Evolutionary conservation across 2,113 vertebrate genomes (phyloP), one percentile per base, ranked within the genome.

Genomic region (Toxotes jaculatrix): DNA sequence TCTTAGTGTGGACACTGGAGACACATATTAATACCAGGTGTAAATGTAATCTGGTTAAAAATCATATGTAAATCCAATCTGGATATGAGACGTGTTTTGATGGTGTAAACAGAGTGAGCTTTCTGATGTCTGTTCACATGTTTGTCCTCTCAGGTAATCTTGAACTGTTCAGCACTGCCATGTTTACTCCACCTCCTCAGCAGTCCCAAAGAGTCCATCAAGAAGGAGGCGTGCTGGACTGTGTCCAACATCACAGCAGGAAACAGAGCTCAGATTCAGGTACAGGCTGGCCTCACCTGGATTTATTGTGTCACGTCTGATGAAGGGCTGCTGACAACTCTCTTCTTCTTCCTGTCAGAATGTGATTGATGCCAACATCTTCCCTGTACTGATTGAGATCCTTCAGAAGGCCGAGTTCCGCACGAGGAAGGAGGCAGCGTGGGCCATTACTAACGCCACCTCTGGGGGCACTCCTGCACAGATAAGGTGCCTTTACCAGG

Each of bases 371-470:
- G 95, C 96, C 93, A 97, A 97, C 95, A 97, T 98, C 90, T 98
- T 98, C 91, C 97, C 97, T 67, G 93, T 97, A 78, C 92, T 98
- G 81, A 98, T 97, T 47, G 97, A 98, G 90, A 96, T 98, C 82
- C 96, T 98, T 80, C 97, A 98, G 81, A 98, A 98, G 93, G 97
- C 68, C 0, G 98, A 99, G 91, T 99, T 99, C 91, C 97, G 98
- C 80, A 99, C 98, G 88, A 96, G 97, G 84, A 99, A 99, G 92
- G 98, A 99, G 92, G 98, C 98, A 7, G 98, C 98, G 1, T 99
- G 98, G 98, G 98, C 98, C 56, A 98, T 99, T 80, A 99, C 98
- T 88, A 99, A 99, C 27, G 97, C 98, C 55, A 99, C 98, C 5
- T 99, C 98, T 0, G 98, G 98, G 64, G 98, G 98, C 75, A 71